Base-by-base conservation (phyloP, 2,797 vertebrate species). In the Ctenopoma kingsleyae region DNA sequence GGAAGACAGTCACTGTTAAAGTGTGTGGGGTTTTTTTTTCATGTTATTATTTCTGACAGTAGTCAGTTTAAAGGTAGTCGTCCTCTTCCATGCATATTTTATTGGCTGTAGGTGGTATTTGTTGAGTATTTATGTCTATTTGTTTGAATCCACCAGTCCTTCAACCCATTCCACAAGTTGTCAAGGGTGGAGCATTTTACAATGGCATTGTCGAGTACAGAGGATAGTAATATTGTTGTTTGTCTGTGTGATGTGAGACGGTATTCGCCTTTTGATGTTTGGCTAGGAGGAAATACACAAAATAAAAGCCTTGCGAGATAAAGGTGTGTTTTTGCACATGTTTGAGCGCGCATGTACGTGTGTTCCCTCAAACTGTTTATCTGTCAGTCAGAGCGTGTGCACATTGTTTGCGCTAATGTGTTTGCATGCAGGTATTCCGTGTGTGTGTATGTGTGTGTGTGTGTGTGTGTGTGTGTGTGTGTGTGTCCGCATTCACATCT, bases 71-170 rank as follows among this genome's bases (percentile, higher is more conserved):
- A 81, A 86, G 84, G 66, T 57, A 71, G 66, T 67, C 61, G 43
- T 82, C 79, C 80, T 83, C 76, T 77, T 67, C 82, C 84, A 83
- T 93, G 90, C 89, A 90, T 92, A 90, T 89, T 91, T 92, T 84
- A 92, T 90, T 77, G 80, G 73, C 82, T 76, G 82, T 81, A 76
- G 88, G 84, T 87, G 87, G 80, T 87, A 78, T 90, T 89, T 90
- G 86, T 89, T 81, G 80, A 81, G 81, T 89, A 76, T 90, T 92
- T 89, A 90, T 76, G 79, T 81, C 74, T 85, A 73, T 85, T 84
- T 89, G 75, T 88, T 86, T 85, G 79, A 90, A 85, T 82, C 60
- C 27, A 70, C 78, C n/a, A 7, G 70, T 76, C 76, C 74, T 75
- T 88, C 84, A 86, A 80, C 73, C 73, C 78, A 77, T 88, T 92